Base-by-base conservation (phyloP, 2,888 invertebrate species). In the Pimpla rufipes region DNA sequence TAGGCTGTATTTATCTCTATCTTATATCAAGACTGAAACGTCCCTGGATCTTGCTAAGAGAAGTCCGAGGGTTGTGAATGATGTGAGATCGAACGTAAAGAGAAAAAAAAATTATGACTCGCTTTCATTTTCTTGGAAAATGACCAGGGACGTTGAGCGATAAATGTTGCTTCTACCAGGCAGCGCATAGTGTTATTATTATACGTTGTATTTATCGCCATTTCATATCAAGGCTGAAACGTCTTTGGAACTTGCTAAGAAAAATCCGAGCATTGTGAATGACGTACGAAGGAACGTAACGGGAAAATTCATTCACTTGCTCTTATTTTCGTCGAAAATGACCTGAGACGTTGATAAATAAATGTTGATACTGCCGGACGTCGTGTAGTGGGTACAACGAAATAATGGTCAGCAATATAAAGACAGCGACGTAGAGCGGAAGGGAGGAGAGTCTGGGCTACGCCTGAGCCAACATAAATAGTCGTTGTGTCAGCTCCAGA, bases 381-480 rank as follows among this genome's bases (percentile, higher is more conserved):
- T 5, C 52, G 40, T 23, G 3, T 23, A 23, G 16, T 29, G n/a
- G 29, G 55, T 45, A 55, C 42, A 47, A 13, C 59, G 35, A 29
- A 45, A 59, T 16, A 59, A 47, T 73, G 47, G 59, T 73, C 59
- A 45, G 23, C 29, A 29, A 59, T 59, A 18, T 40, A 16, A 16
- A 45, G 73, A 18, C 42, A 45, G 71, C 10, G 13, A 73, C 37
- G 57, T 37, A 55, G 45, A 18, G 37, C 64, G 42, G 62, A 78
- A 45, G 50, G 52, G 37, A 55, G 62, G 55, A 70, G 76, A 55
- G 77, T 82, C 79, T 55, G 81, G 64, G 37, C 45, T 40, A 68
- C 52, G 62, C 57, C 70, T 37, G 52, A 76, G 59, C 73, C 80
- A 80, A 83, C 84, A 83, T 85, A 85, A 85, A 85, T 84, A 84